phyloP scores from a whole-genome alignment of 2,113 vertebrate genomes.

The Ceuthmochares aereus region DNA sequence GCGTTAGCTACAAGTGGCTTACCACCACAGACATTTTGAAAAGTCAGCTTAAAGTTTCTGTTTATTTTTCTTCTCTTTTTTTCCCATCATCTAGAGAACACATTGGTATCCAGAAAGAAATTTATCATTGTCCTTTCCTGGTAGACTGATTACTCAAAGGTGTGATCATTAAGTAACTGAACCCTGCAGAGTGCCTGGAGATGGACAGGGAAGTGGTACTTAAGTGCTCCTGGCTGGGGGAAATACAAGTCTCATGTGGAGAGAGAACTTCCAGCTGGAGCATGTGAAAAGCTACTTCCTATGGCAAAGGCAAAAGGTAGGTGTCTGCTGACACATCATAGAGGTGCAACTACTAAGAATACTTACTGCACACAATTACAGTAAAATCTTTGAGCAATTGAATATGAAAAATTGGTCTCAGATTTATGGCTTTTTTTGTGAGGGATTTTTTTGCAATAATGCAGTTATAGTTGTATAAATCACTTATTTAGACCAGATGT shows the following conservation, averaged over 20 bases:
- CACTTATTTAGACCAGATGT: not conserved
- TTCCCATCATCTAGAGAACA: not conserved
- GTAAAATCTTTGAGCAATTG: not conserved
- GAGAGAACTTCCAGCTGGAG: not conserved
- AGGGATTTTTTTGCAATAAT: not conserved
- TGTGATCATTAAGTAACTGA: not conserved
- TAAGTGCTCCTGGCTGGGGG: not conserved
- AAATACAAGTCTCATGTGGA: not conserved
- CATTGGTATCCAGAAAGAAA: not conserved
- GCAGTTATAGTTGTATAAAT: not conserved
- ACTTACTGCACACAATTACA: not conserved
- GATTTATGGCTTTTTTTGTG: not conserved
- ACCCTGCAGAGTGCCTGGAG: not conserved
- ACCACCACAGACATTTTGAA: not conserved
- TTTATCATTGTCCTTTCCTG: not conserved
- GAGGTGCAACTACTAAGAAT: not conserved
- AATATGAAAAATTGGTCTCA: not conserved
- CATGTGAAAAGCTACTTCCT: not conserved
- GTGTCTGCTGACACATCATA: not conserved
- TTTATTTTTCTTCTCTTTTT: not conserved
- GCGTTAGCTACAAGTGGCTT: not conserved
- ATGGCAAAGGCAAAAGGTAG: not conserved
- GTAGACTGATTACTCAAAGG: not conserved
- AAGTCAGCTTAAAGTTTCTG: not conserved
- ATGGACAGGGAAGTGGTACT: not conserved